Percentiles rank a stretch among this genome's conserved stretches.
phyloP scores from a whole-genome alignment of 2,113 vertebrate species.

The Lepisosteus osseus region DNA sequence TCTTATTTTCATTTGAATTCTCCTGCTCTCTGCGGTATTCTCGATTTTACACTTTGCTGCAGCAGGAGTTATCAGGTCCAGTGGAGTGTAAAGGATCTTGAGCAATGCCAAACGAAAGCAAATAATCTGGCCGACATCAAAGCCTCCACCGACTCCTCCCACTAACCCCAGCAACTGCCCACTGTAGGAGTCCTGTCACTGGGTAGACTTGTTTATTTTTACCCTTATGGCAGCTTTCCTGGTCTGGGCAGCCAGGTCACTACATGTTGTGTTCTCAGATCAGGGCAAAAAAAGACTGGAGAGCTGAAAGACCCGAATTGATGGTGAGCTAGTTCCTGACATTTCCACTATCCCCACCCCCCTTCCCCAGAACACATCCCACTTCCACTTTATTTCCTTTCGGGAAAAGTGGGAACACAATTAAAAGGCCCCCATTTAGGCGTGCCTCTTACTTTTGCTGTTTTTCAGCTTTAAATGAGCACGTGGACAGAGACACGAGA shows the following conservation, averaged over 20 bases:
- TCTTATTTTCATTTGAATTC: slow-evolving; percentile 24
- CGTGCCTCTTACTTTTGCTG: slow-evolving; percentile 33
- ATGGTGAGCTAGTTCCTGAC: slow-evolving; percentile 29
- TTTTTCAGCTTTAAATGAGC: slow-evolving; percentile 29
- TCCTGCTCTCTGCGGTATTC: slow-evolving; percentile 30
- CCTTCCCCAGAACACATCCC: slow-evolving; percentile 18
- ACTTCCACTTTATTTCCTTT: slow-evolving; percentile 23
- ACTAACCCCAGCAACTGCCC: slow-evolving; percentile 41
- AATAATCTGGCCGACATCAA: slow-evolving; percentile 48
- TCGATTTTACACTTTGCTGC: slow-evolving; percentile 56
- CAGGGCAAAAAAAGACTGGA: slow-evolving; percentile 31
- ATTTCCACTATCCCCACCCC: slow-evolving; percentile 26
- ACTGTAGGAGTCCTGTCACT: slow-evolving; percentile 30
- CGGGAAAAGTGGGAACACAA: slow-evolving; percentile 15
- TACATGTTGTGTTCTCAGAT: slow-evolving; percentile 45
- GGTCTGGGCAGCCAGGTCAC: slow-evolving; percentile 28
- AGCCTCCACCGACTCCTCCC: slow-evolving; percentile 33
- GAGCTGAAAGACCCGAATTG: slow-evolving; percentile 19
- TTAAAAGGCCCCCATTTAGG: slow-evolving; percentile 33
- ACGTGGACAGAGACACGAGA: slow-evolving; percentile 1
- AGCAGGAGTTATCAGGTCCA: slow-evolving; percentile 54
- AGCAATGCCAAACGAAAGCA: slow-evolving; percentile 50
- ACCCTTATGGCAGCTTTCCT: slow-evolving; percentile 31
- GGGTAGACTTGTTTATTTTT: slow-evolving; percentile 38
- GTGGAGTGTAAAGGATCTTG: slow-evolving; percentile 50